Conservation (phyloP, 2,113 vertebrate genomes). For the Nannospalax galili region DNA sequence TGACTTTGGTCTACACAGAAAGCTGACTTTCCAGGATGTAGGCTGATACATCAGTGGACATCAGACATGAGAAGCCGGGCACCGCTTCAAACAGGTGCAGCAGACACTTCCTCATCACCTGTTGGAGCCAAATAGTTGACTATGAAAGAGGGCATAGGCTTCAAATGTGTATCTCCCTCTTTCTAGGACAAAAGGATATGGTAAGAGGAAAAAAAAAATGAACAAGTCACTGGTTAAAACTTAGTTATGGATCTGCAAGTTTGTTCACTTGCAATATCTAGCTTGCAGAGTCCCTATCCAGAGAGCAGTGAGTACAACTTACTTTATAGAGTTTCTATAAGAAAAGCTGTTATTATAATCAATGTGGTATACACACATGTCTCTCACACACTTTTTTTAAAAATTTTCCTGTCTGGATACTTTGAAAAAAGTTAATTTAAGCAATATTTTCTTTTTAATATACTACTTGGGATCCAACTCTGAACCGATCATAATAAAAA, state of each 20-base stretch:
- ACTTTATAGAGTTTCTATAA: neutral
- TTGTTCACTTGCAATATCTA: neutral
- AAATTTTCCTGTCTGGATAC: neutral
- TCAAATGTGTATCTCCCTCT: neutral
- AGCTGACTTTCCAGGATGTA: neutral
- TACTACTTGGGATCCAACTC: neutral
- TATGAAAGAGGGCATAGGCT: neutral
- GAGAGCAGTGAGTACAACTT: neutral
- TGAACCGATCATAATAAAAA: constrained; percentile 60
- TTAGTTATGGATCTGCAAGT: neutral
- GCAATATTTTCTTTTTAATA: constrained; percentile 29
- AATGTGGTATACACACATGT: neutral
- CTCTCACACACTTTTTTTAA: neutral
- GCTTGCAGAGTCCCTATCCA: neutral
- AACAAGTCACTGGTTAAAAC: neutral
- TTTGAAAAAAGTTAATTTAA: constrained; percentile 38
- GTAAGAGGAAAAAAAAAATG: neutral
- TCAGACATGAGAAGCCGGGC: neutral
- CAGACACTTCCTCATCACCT: neutral
- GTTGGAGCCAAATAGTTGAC: neutral
- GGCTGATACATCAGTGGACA: neutral
- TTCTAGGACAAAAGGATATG: neutral
- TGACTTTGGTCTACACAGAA: constrained; percentile 26
- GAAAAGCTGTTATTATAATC: neutral
- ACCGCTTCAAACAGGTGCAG: neutral